Conservation (phyloP, 2,113 vertebrate species). For the Cisticola juncidis region DNA sequence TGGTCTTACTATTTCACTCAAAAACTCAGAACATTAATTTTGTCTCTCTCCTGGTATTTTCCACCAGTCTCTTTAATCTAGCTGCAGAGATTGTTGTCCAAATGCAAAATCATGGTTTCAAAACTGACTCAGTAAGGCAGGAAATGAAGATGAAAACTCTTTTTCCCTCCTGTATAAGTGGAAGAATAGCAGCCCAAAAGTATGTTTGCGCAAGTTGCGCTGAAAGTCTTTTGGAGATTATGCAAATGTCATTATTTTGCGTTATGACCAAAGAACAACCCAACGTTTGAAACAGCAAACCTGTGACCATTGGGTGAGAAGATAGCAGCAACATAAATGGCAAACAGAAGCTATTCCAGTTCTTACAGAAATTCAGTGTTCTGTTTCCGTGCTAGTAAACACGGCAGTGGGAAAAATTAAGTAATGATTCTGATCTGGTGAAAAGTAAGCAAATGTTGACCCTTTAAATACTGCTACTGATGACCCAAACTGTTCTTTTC, state of each 20-base stretch:
- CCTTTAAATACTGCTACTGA: neutral
- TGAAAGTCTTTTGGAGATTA: neutral
- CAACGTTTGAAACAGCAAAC: neutral
- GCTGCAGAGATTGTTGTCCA: neutral
- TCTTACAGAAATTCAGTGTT: neutral
- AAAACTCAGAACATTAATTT: neutral
- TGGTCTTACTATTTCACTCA: neutral
- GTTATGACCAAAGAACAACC: neutral
- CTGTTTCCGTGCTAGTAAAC: neutral
- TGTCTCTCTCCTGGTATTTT: neutral
- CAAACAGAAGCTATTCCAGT: neutral
- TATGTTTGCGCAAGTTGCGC: neutral
- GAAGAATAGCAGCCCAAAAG: neutral
- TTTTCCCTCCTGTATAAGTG: neutral
- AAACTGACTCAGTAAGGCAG: neutral
- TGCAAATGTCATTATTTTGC: neutral
- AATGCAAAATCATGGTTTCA: neutral
- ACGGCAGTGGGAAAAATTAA: neutral
- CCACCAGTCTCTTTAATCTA: neutral
- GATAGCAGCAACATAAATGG: neutral
- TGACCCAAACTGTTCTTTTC: neutral
- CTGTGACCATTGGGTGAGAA: neutral
- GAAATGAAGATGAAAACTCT: neutral
- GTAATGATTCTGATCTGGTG: neutral
- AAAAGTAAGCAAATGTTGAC: neutral